Percentiles rank a stretch among this genome's conserved stretches.
Evolutionary conservation across 2,113 vertebrate species (phyloP).

Genomic region (Sinocyclocheilus maitianheensis): DNA sequence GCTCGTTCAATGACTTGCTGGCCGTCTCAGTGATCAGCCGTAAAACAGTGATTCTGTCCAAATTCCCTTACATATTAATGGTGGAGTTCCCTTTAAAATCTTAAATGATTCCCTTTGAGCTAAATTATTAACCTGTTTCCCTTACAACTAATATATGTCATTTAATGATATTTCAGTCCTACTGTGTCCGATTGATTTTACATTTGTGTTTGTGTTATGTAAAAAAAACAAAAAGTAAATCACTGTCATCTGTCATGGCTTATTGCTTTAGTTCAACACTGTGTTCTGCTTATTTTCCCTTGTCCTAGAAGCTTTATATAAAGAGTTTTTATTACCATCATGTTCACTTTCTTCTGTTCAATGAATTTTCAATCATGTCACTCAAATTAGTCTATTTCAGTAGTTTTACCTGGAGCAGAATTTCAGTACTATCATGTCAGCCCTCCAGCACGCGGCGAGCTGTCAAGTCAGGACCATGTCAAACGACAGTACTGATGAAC

Average conservation of each 20-base stretch:
- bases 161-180: neutral
- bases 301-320: neutral
- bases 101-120: no score
- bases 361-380: constrained; percentile 32
- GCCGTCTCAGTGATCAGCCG: no score
- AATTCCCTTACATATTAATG: no score
- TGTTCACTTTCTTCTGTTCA: constrained; percentile 2
- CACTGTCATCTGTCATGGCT: neutral
- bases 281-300: neutral
- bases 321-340: neutral
- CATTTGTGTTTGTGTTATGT: neutral
- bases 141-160: neutral
- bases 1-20: no score
- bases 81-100: no score
- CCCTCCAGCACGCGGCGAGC: constrained; percentile 22
- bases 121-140: no score
- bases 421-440: constrained; percentile 34
- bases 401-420: constrained; percentile 20
- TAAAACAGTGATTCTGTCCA: no score
- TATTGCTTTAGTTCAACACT: constrained; percentile 7
- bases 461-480: constrained; percentile 26
- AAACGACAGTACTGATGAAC: neutral
- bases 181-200: neutral
- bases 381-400: constrained; percentile 26
- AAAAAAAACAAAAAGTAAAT: neutral